phyloP scores from a whole-genome alignment of 1,140 invertebrate species.

The Drosophila bocqueti region DNA sequence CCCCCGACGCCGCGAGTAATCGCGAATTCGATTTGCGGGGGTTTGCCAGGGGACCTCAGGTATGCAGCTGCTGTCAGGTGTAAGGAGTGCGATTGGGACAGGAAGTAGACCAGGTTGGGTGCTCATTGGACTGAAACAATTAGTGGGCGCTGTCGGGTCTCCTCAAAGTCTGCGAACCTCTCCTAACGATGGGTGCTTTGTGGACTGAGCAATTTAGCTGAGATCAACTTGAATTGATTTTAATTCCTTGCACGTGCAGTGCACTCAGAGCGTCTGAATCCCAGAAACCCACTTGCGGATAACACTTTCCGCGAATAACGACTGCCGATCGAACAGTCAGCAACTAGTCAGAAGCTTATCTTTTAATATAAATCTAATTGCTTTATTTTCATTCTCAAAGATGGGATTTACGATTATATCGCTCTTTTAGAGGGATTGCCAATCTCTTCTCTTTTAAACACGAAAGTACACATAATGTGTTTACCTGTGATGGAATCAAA shows the following conservation, averaged over 20 bases:
- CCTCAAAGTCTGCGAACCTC: constrained; percentile 16
- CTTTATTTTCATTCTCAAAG: background rate
- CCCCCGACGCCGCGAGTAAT: constrained; percentile 23
- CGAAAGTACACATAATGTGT: background rate
- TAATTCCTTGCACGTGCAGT: constrained; percentile 72
- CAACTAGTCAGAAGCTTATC: constrained; percentile 16
- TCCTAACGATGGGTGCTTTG: constrained; percentile 6
- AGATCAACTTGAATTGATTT: constrained; percentile 65
- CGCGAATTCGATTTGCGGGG: constrained; percentile 26
- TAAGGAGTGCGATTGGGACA: constrained; percentile 1
- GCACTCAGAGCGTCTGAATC: constrained; percentile 40
- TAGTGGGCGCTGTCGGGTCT: background rate
- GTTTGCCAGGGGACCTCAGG: too few relatives aligned
- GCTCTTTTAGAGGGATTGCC: background rate
- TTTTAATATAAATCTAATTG: background rate
- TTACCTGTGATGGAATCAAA: constrained; percentile 13
- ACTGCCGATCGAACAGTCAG: background rate
- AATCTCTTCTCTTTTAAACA: background rate
- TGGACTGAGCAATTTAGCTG: constrained; percentile 26
- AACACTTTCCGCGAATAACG: background rate
- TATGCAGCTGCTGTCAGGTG: constrained; percentile 15
- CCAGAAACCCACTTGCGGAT: constrained; percentile 29
- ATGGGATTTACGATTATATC: background rate
- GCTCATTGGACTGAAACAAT: constrained; percentile 10
- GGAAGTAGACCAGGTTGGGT: constrained; percentile 25